These are phyloP conservation scores for Rhabdornis inornatus DNA, from an alignment of 2,113 vertebrate species.

Conservation along the genomic window DNA sequence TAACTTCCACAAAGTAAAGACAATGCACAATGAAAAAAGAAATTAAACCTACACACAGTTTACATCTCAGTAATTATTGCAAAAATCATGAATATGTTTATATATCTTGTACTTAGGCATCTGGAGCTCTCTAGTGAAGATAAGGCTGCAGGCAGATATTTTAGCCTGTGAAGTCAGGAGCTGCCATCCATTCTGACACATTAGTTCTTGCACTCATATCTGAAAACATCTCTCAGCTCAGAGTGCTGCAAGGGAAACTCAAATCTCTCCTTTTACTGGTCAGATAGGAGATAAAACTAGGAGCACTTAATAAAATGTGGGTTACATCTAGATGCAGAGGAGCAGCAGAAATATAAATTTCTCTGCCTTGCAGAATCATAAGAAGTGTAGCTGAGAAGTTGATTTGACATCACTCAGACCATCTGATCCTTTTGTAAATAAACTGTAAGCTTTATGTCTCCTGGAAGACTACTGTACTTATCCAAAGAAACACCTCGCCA, in stretches of 20 bases:
- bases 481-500: background rate
- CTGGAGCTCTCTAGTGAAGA: background rate
- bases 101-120: background rate
- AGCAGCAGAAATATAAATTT: background rate
- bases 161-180: background rate
- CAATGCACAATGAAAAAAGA: background rate
- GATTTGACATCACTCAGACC: background rate
- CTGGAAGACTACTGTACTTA: background rate
- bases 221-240: background rate
- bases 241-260: background rate
- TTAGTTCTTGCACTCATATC: background rate
- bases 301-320: background rate
- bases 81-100: background rate
- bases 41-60: background rate
- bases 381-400: background rate
- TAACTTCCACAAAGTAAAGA: background rate
- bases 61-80: background rate
- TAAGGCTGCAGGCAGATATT: background rate
- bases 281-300: background rate
- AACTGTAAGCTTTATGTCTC: background rate
- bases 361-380: background rate
- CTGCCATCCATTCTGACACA: background rate
- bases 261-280: background rate
- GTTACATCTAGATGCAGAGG: background rate
- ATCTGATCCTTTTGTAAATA: background rate